phyloP scores from a whole-genome alignment of 1,140 invertebrate species.

The Stratiolaelaps scimitus region DNA sequence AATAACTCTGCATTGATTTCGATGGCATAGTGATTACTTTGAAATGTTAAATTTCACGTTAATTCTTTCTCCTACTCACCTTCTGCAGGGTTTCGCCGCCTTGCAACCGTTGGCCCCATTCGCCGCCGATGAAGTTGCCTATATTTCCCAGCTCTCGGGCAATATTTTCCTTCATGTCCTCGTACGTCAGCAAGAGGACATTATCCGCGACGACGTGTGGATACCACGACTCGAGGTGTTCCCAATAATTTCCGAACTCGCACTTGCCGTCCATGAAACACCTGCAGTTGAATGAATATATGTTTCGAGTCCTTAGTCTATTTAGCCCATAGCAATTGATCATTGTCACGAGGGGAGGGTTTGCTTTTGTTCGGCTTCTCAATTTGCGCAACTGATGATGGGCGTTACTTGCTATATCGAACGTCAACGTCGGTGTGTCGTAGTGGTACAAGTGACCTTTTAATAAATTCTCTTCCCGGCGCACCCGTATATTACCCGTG shows the following conservation, averaged over 20 bases:
- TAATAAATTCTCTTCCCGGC: too few relatives aligned
- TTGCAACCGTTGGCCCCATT: conserved; percentile 31
- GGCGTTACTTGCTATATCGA: too few relatives aligned
- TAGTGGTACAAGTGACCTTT: too few relatives aligned
- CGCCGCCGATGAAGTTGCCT: conserved; percentile 31
- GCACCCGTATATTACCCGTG: too few relatives aligned
- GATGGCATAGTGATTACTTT: not conserved
- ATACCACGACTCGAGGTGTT: conserved; percentile 40
- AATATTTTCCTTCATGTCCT: conserved; percentile 33
- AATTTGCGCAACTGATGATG: too few relatives aligned
- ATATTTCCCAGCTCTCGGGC: conserved; percentile 2
- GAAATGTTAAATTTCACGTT: not conserved
- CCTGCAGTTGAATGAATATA: not conserved
- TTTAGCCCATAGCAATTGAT: too few relatives aligned
- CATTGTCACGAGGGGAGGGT: too few relatives aligned
- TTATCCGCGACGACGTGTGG: conserved; percentile 37
- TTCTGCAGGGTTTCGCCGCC: conserved; percentile 24
- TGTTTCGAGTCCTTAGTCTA: too few relatives aligned
- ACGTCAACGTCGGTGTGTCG: too few relatives aligned
- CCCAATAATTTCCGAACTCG: conserved; percentile 42
- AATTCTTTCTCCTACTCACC: not conserved
- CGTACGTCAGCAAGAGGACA: conserved; percentile 39
- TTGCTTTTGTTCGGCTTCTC: too few relatives aligned
- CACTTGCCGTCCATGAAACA: conserved; percentile 38
- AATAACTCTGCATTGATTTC: not conserved